Conservation (phyloP, 2,113 vertebrate genomes). For the Pipa parva region DNA sequence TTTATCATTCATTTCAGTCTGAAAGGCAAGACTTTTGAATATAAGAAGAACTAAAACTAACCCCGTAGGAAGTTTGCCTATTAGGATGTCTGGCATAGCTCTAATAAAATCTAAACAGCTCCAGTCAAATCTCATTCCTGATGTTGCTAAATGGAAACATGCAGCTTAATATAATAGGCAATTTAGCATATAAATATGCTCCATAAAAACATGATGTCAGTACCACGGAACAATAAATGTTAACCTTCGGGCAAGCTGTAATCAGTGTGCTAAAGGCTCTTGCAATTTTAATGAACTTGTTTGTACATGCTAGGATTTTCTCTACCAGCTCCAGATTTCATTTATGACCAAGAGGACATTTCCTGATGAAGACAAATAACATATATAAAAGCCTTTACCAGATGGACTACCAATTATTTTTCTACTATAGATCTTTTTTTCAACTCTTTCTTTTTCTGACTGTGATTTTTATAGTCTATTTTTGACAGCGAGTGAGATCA, state of each 20-base stretch:
- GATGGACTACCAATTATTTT: slow-evolving; percentile 39
- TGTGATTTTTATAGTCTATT: slow-evolving; percentile 26
- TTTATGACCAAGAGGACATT: slow-evolving; percentile 28
- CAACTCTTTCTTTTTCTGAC: slow-evolving; percentile 35
- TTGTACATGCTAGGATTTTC: slow-evolving; percentile 55
- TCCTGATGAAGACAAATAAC: slow-evolving; percentile 37
- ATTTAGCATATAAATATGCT: slow-evolving; percentile 70
- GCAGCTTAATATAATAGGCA: slow-evolving; percentile 66
- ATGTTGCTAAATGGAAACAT: slow-evolving; percentile 63
- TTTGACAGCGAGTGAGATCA: slow-evolving; percentile 19
- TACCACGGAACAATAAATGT: slow-evolving; percentile 63
- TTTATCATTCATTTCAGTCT: slow-evolving; percentile 12
- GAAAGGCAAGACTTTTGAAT: slow-evolving; percentile 31
- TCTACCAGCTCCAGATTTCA: slow-evolving; percentile 41
- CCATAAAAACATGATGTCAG: slow-evolving; percentile 66
- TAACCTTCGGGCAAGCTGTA: slow-evolving; percentile 69
- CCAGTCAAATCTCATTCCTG: slow-evolving; percentile 65
- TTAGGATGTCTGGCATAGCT: slow-evolving; percentile 51
- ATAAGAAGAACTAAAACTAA: slow-evolving; percentile 41
- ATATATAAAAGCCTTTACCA: slow-evolving; percentile 22
- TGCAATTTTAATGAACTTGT: slow-evolving; percentile 66
- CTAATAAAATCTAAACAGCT: slow-evolving; percentile 67
- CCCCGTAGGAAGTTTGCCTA: slow-evolving; percentile 55
- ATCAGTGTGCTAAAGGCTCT: slow-evolving; percentile 60
- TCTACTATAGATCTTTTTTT: slow-evolving; percentile 33